A percentile compares a stretch with the other conserved stretches of the same genome.
These are phyloP conservation scores for Ovis aries DNA, from an alignment of 2,113 vertebrate genomes.

Conservation along the genomic window DNA sequence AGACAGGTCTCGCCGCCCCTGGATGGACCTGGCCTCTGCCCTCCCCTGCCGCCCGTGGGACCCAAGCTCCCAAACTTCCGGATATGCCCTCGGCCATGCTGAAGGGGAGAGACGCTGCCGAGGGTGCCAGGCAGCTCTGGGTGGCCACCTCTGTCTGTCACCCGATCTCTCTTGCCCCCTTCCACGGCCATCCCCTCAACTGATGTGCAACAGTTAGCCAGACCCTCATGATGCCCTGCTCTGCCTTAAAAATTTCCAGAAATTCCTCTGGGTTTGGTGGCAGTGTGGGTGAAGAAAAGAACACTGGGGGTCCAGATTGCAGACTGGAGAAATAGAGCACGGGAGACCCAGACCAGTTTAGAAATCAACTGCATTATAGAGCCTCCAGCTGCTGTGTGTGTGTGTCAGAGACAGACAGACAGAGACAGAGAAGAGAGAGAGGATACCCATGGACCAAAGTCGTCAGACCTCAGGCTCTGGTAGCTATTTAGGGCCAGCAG, in stretches of 20 bases:
- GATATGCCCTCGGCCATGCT: background rate
- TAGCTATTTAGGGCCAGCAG: background rate
- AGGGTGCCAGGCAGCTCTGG: background rate
- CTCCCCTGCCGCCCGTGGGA: background rate
- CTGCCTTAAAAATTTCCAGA: background rate
- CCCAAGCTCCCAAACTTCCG: conserved; percentile 25
- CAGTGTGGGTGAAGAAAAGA: background rate
- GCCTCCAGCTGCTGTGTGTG: background rate
- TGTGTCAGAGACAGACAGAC: background rate
- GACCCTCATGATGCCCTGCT: background rate
- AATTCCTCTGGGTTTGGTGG: background rate
- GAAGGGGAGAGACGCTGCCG: background rate
- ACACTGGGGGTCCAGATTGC: background rate
- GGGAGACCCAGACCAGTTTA: background rate
- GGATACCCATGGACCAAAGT: background rate
- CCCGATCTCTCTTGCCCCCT: background rate
- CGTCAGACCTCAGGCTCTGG: background rate
- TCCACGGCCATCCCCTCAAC: background rate
- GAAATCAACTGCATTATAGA: background rate
- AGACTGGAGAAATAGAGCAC: background rate
- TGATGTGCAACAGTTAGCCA: conserved; percentile 43
- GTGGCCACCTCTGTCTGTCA: background rate
- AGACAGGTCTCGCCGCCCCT: background rate
- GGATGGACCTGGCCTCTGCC: background rate
- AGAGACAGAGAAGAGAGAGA: too few relatives aligned